phyloP scores from a whole-genome alignment of 2,113 vertebrate species.

The Chiloscyllium plagiosum region DNA sequence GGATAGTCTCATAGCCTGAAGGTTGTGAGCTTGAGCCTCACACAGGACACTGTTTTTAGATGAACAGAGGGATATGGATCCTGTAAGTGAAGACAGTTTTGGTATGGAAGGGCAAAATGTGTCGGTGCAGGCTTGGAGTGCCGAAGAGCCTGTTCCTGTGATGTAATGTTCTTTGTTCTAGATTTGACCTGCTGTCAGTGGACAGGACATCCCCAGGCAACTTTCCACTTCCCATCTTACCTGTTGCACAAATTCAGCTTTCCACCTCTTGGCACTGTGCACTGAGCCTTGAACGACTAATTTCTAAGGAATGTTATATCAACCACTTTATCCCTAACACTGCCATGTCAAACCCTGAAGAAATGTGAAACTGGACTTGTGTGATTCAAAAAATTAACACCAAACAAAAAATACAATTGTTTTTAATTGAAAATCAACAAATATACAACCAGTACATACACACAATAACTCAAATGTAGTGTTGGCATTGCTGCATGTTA shows the following conservation, averaged over 20 bases:
- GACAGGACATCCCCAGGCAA: background rate
- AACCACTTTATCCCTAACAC: background rate
- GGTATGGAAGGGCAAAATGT: no score
- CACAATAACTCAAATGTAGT: constrained; percentile 14
- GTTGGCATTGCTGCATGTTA: background rate
- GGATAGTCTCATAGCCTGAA: no score
- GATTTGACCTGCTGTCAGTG: no score
- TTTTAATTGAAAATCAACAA: constrained; percentile 36
- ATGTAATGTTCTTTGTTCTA: no score
- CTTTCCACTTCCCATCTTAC: background rate
- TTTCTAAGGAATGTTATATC: background rate
- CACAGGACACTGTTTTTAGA: no score
- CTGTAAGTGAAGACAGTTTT: no score
- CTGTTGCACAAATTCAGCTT: background rate
- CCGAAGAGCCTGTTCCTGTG: no score
- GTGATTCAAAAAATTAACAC: background rate
- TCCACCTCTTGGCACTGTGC: background rate
- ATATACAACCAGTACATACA: constrained; percentile 19
- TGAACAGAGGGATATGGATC: no score
- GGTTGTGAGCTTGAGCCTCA: no score
- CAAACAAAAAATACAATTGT: background rate
- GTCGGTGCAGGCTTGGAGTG: no score
- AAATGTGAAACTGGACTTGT: background rate
- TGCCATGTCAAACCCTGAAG: background rate
- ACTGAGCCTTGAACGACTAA: no score